Conservation (phyloP, 2,797 vertebrate species). For the Arnoldichthys spilopterus region DNA sequence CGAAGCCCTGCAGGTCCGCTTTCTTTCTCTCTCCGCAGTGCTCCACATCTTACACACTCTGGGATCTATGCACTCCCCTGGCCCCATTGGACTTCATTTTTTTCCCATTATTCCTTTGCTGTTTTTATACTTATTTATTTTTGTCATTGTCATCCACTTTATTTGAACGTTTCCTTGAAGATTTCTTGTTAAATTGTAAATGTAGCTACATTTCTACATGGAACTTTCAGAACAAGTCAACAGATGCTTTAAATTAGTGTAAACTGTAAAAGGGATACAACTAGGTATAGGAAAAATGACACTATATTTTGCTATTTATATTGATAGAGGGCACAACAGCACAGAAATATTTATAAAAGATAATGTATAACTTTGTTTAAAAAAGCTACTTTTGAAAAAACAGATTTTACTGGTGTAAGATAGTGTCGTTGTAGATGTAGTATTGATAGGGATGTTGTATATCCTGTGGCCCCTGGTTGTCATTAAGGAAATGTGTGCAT, state of each 20-base stretch:
- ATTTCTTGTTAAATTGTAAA: conserved; percentile 55
- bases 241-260: conserved; percentile 67
- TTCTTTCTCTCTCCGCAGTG: conserved; percentile 32
- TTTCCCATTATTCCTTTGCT: conserved; percentile 49
- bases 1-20: conserved; percentile 19
- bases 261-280: conserved; percentile 62
- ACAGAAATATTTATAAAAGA: conserved; percentile 91
- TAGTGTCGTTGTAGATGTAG: conserved; percentile 83
- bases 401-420: conserved; percentile 84
- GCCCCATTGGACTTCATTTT: conserved; percentile 67
- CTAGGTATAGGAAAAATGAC: conserved; percentile 67
- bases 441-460: conserved; percentile 64
- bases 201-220: conserved; percentile 50
- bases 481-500: conserved; percentile 3
- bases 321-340: conserved; percentile 86
- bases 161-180: conserved; percentile 55
- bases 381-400: conserved; percentile 47
- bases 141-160: conserved; percentile 50
- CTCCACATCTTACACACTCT: conserved; percentile 74
- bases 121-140: conserved; percentile 58
- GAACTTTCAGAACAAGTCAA: conserved; percentile 58
- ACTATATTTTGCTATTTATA: conserved; percentile 92
- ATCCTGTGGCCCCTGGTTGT: conserved; percentile 22
- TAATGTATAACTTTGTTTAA: conserved; percentile 68
- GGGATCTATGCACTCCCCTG: conserved; percentile 83